Percentiles rank a stretch among this genome's conserved stretches.
Conservation (phyloP, 2,797 vertebrate genomes). For the Crocidura indochinensis region DNA sequence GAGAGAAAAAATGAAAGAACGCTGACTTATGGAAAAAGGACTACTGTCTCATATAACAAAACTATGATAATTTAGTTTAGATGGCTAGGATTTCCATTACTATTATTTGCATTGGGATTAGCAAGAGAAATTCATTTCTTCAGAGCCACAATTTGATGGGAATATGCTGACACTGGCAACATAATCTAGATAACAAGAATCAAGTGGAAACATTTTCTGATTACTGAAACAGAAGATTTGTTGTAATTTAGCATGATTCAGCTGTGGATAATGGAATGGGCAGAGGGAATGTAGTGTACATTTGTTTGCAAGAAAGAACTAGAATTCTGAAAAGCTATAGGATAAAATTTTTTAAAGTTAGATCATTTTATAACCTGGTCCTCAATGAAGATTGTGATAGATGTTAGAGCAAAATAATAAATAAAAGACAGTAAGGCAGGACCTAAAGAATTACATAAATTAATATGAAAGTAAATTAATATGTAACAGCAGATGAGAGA, state of each 20-base stretch:
- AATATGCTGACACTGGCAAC: neutral
- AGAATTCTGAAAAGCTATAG: constrained; percentile 8
- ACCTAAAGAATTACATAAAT: neutral
- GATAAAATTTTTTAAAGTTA: neutral
- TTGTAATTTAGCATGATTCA: neutral
- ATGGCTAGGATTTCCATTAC: neutral
- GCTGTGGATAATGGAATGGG: neutral
- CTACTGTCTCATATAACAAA: neutral
- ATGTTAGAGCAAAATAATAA: neutral
- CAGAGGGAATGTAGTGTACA: neutral
- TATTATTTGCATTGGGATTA: neutral
- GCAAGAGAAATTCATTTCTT: neutral
- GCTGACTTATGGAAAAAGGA: neutral
- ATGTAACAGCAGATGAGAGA: rapidly evolving
- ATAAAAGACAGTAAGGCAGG: neutral
- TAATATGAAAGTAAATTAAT: neutral
- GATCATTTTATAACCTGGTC: neutral
- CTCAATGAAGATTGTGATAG: neutral
- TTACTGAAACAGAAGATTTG: neutral
- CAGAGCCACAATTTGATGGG: neutral
- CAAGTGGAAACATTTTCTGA: neutral
- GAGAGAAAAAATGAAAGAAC: neutral
- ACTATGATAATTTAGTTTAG: neutral
- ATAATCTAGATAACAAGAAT: neutral
- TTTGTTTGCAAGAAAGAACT: neutral